phyloP scores from a whole-genome alignment of 2,797 vertebrate species.

The Poecile montanus region DNA sequence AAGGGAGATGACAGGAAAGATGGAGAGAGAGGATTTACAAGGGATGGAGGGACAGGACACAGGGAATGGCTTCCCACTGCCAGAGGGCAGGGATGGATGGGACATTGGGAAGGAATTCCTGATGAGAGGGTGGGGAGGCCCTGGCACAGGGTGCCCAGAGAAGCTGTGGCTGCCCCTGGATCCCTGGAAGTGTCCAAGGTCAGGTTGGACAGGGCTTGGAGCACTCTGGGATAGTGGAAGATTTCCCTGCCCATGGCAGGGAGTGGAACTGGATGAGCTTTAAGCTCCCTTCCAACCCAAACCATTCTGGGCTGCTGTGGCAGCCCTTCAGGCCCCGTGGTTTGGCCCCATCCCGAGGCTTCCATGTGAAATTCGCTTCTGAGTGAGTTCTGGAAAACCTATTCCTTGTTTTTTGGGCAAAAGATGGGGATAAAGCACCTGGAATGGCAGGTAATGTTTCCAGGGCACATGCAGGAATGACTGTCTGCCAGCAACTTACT shows the following conservation, averaged over 20 bases:
- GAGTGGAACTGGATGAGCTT: accelerated
- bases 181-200: accelerated
- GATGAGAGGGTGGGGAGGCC: accelerated
- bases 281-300: background rate
- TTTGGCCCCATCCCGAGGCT: background rate
- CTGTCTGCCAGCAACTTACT: background rate
- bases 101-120: accelerated
- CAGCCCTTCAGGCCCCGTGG: background rate
- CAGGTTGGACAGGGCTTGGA: accelerated
- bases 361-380: background rate
- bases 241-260: background rate
- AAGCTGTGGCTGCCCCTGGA: background rate
- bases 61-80: background rate
- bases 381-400: background rate
- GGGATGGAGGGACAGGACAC: background rate
- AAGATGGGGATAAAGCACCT: background rate
- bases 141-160: background rate
- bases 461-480: background rate
- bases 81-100: background rate
- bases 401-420: background rate
- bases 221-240: accelerated
- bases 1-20: background rate
- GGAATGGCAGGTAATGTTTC: background rate
- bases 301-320: background rate
- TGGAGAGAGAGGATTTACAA: background rate